Base-by-base conservation (phyloP, 2,797 vertebrate genomes). In the Poeciliopsis paucimaculata region DNA sequence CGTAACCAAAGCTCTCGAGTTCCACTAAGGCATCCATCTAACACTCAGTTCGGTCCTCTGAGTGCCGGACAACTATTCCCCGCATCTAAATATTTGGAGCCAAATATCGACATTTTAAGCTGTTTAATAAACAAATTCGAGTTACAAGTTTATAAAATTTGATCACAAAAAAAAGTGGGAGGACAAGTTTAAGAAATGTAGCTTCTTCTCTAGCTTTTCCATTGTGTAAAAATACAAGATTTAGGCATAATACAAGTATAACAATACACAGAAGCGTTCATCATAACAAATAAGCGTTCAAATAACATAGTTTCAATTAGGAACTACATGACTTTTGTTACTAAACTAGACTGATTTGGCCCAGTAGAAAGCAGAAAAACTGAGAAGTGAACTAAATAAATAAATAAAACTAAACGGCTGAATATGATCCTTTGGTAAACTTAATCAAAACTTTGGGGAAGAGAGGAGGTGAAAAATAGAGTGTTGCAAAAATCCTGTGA, bases 381-480 rank as follows among this genome's bases (percentile, higher is more conserved):
- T 1, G 55, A 78, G 28, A 10, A 41, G 68, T 41, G 16, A 79
- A 73, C 31, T 16, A 47, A 49, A 51, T 34, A 23, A 36, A 36
- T 2, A 60, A 36, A 43, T 11, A 64, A 5, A 12, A 45, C 68
- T n/a, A 45, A 45, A 71, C 68, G 16, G 41, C 41, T 79, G 76
- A 79, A 72, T 78, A 55, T 41, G 64, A 84, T 49, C 23, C 71
- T 23, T 41, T 46, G 55, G 73, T 75, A 79, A 84, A 74, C 70
- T 34, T 79, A 53, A 85, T 80, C 70, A 84, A 79, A 77, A 71
- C n/a, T 28, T 70, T 23, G 15, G 45, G 9, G 75, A 79, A 83
- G 74, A 73, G 9, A 57, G 20, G 49, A 51, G 34, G 10, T 68
- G 71, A 77, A 68, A 79, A 82, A 8, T 11, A 77, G 70, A 85